These are phyloP conservation scores for Eulemur mongoz DNA, from an alignment of 2,797 vertebrate genomes.

Conservation along the genomic window DNA sequence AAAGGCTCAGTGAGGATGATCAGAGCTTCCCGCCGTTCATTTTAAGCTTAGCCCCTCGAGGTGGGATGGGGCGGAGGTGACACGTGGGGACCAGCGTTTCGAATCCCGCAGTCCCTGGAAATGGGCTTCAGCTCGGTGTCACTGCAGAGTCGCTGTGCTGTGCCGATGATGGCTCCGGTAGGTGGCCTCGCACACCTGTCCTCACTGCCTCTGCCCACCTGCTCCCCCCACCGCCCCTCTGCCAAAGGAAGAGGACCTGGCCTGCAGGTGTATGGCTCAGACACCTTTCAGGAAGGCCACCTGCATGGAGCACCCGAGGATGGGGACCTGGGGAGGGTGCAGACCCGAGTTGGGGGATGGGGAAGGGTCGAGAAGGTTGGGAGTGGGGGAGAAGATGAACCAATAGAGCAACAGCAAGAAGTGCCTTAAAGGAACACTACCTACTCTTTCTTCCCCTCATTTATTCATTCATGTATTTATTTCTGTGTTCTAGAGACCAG, in stretches of 20 bases:
- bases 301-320: not conserved
- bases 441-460: not conserved
- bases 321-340: fast-evolving
- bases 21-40: constrained; percentile 35
- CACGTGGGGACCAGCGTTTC: not conserved
- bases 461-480: not conserved
- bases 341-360: fast-evolving
- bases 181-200: not conserved
- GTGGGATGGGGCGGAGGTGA: not conserved
- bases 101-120: not conserved
- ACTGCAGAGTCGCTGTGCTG: not conserved
- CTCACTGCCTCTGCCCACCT: not conserved
- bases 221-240: not conserved
- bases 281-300: not conserved
- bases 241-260: not conserved
- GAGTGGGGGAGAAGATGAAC: not conserved
- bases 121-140: not conserved
- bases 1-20: constrained; percentile 41
- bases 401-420: not conserved
- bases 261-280: not conserved
- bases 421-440: constrained; percentile 46
- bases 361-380: not conserved
- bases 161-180: fast-evolving
- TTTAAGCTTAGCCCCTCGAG: not conserved
- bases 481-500: not conserved